Evolutionary conservation across 2,888 invertebrate species (phyloP), one percentile per base, ranked within the genome.

Genomic region (Cistogaster globosa): DNA sequence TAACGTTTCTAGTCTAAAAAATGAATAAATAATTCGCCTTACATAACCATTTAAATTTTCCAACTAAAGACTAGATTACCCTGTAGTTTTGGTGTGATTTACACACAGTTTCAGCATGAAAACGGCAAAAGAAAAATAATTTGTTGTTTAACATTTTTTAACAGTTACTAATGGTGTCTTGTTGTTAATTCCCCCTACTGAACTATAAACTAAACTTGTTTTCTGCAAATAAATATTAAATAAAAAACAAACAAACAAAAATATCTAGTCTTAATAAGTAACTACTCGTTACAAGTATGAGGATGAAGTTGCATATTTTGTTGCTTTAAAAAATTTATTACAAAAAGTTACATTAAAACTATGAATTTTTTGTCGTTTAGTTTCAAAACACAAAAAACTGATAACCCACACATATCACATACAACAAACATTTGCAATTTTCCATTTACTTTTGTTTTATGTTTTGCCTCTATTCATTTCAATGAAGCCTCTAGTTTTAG

Each of bases 141-240:
- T 42, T 67, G 45, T 67, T 51, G 58, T 38, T 48, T 68, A 57
- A 45, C 36, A 18, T 38, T 62, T 74, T 48, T 51, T 42, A 53
- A 26, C 18, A 36, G 26, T 79, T 72, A 26, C 18, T 55, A 36
- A n/a, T 14, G 45, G 60, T 45, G 69, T 62, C 69, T 67, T 6
- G 53, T 67, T 6, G 53, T 55, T 75, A 36, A 57, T 68, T 68
- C 68, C 68, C 62, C 58, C 68, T 68, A 62, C 68, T 81, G 45
- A 81, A 75, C 67, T 74, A 62, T 36, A 78, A 78, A 69, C 53
- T 42, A 62, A 32, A 71, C 45, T 53, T 78, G 62, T 55, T 63
- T 69, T 38, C 20, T 16, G 14, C 32, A 36, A 55, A 67, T 22
- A 12, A 53, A 14, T 11, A 55, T 68, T 12, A 36, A 57, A n/a